These are phyloP conservation scores for Diadumene lineata DNA, from an alignment of 92 coral and sea anemone genomes.

Conservation along the genomic window DNA sequence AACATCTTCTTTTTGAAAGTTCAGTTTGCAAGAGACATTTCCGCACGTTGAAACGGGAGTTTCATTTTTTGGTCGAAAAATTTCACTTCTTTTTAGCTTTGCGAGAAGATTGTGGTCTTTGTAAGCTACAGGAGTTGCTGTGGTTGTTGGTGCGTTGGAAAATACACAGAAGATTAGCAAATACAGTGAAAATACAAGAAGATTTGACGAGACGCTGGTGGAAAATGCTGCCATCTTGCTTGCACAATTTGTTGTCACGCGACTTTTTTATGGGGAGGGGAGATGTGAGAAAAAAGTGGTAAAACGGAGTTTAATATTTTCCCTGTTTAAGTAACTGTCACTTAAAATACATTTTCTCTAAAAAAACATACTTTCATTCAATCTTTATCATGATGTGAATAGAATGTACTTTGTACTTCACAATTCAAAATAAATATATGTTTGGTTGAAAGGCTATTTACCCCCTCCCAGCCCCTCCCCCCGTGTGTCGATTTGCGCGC, in stretches of 20 bases:
- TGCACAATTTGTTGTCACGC: conserved; percentile 1
- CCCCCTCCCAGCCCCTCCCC: no score
- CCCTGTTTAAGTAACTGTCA: no score
- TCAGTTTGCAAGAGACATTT: conserved; percentile 28
- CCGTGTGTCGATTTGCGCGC: no score
- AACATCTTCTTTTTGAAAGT: conserved; percentile 32
- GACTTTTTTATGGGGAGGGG: neutral
- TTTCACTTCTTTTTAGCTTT: neutral
- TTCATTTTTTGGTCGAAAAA: neutral
- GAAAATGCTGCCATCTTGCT: neutral
- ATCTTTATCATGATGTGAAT: no score
- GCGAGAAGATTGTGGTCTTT: neutral
- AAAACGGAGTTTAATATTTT: no score
- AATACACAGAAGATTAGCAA: neutral
- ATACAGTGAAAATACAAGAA: no score
- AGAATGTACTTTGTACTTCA: no score
- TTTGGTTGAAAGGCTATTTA: no score
- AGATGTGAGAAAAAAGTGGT: neutral
- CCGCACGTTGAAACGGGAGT: neutral
- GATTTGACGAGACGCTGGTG: no score
- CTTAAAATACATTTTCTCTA: no score
- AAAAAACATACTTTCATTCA: no score
- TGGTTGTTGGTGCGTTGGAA: neutral
- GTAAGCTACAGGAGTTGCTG: neutral
- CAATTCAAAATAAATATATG: no score